These are phyloP conservation scores for Oncorhynchus clarkii DNA, from an alignment of 2,113 vertebrate species.

Conservation along the genomic window DNA sequence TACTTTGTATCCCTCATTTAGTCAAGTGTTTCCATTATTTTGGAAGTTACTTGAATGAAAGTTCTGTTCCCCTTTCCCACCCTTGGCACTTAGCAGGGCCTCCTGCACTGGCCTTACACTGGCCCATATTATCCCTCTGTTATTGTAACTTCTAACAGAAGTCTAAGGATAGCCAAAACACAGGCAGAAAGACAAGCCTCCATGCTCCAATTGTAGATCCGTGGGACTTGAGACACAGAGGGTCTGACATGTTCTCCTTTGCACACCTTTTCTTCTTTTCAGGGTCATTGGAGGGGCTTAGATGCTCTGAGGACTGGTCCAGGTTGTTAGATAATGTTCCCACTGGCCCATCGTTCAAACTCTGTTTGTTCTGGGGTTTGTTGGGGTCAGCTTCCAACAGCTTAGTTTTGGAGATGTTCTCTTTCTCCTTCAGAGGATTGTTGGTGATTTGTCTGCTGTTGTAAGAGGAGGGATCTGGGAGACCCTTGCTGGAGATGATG, in stretches of 20 bases:
- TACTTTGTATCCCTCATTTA: no score
- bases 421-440: conserved; percentile 75
- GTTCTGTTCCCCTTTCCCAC: not conserved
- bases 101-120: not conserved
- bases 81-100: not conserved
- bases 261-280: conserved; percentile 79
- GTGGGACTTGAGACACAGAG: conserved; percentile 69
- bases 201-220: conserved; percentile 1
- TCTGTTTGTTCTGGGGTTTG: conserved; percentile 74
- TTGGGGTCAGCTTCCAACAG: conserved; percentile 65
- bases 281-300: conserved; percentile 70
- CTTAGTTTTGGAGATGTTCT: conserved; percentile 77
- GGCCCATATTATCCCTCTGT: not conserved
- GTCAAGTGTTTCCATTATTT: not conserved
- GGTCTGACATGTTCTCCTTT: conserved; percentile 77
- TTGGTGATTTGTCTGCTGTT: conserved; percentile 71
- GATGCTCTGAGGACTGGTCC: conserved; percentile 71
- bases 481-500: conserved; percentile 74
- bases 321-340: conserved; percentile 48
- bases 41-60: no score
- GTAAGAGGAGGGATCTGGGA: conserved; percentile 66
- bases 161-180: conserved; percentile 17
- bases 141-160: conserved; percentile 8
- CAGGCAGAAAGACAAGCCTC: conserved; percentile 4
- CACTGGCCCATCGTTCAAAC: conserved; percentile 73